Base-by-base conservation (phyloP, 2,888 invertebrate genomes). In the Leptopilina syphax region DNA sequence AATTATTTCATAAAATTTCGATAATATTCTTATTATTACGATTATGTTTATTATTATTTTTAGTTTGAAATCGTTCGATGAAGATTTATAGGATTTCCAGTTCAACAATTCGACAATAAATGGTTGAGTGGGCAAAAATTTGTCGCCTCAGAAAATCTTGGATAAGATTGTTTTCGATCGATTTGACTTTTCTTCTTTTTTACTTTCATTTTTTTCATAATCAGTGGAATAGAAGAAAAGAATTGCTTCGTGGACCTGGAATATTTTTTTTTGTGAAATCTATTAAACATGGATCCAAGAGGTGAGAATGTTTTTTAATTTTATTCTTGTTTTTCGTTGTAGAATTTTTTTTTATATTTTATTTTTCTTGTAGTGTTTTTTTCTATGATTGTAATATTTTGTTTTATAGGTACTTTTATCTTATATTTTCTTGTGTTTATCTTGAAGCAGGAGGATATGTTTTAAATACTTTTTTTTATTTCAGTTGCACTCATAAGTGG, bases 401-500 rank as follows among this genome's bases (percentile, higher is more conserved):
- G 9, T 63, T 24, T 18, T 24, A 34, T 63, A 8, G 63, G 18
- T 63, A 24, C 9, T 63, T 63, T 63, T 63, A 60, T 63, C 24
- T 63, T 24, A 24, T 63, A 1, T 60, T n/a, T 60, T 60, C n/a
- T 60, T 60, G 18, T 63, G 24, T 63, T 63, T 60, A n/a, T n/a
- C 3, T 13, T 18, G 10, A 13, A 8, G 57, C 27, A 70, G 50
- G 27, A 70, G 54, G 34, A 12, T 57, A 27, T 67, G n/a, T 57
- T 27, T 34, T 34, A 0, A 44, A 44, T 44, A 44, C 7, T 1
- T 65, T 34, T 34, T 27, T 41, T 18, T 57, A 50, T 27, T 77
- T 93, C 91, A 95, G 91, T 95, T 94, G 93, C 96, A 97, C 92
- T 95, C 95, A 92, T 96, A 95, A 80, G 95, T 95, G 87, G 95